Percentiles rank a stretch among this genome's conserved stretches.
phyloP scores from a whole-genome alignment of 2,888 invertebrate genomes.

The Cremastobaeus sp. region DNA sequence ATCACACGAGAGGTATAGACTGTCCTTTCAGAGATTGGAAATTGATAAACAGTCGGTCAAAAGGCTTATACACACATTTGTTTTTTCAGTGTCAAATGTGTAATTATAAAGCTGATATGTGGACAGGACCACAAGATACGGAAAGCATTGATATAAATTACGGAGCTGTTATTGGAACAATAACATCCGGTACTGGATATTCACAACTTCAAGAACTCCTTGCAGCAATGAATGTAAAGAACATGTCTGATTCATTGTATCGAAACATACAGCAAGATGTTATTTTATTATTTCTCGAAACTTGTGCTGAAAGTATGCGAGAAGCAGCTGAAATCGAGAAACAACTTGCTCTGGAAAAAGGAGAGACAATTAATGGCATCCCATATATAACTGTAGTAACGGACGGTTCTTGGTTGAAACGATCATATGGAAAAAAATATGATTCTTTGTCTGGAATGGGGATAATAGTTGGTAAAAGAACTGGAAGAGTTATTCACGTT shows the following conservation, averaged over 20 bases:
- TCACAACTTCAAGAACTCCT: neutral
- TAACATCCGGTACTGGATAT: neutral
- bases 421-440: conserved; percentile 54
- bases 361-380: neutral
- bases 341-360: neutral
- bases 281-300: neutral
- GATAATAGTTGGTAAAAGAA: conserved; percentile 54
- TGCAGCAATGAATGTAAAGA: neutral
- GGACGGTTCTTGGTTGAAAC: conserved; percentile 62
- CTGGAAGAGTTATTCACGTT: conserved; percentile 62
- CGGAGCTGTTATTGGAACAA: neutral
- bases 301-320: neutral
- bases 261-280: neutral
- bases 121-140: neutral
- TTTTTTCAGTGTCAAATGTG: neutral
- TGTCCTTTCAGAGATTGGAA: neutral
- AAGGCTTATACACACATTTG: neutral
- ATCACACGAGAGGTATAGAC: neutral
- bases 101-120: neutral
- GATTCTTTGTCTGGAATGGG: conserved; percentile 59
- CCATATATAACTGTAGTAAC: conserved; percentile 30
- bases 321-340: neutral
- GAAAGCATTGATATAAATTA: neutral
- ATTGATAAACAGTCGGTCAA: neutral
- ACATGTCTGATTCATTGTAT: neutral